Conservation (phyloP, 2,888 invertebrate species). For the Catonia carolina region DNA sequence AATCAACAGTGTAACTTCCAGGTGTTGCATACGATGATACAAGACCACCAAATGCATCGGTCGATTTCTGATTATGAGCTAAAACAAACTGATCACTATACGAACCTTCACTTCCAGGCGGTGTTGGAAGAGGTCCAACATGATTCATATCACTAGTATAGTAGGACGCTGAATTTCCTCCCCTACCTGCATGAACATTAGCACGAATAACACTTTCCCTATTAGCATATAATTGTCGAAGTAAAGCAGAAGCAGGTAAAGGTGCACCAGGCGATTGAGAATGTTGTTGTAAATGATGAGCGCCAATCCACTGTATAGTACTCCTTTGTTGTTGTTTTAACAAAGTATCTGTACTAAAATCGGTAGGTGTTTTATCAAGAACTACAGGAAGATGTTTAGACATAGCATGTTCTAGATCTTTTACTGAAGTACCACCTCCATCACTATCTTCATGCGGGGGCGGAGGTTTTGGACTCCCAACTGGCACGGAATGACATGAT, state of each 20-base stretch:
- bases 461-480: constrained; percentile 38
- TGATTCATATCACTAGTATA: constrained; percentile 53
- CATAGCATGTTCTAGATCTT: constrained; percentile 94
- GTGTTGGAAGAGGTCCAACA: constrained; percentile 74
- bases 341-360: constrained; percentile 79
- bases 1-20: constrained; percentile 56
- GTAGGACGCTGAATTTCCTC: constrained; percentile 47
- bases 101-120: constrained; percentile 79
- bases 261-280: constrained; percentile 53
- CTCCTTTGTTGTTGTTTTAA: constrained; percentile 70
- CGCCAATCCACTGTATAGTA: constrained; percentile 91
- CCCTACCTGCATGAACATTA: constrained; percentile 53
- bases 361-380: constrained; percentile 51
- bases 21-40: constrained; percentile 50
- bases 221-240: constrained; percentile 86
- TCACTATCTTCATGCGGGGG: constrained; percentile 32
- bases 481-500: constrained; percentile 50
- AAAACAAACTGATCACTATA: constrained; percentile 59
- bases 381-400: constrained; percentile 78
- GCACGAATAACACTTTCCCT: constrained; percentile 92
- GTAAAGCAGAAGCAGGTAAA: constrained; percentile 82
- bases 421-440: constrained; percentile 57
- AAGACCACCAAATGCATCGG: constrained; percentile 51
- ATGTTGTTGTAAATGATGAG: constrained; percentile 60
- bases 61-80: constrained; percentile 41